Evolutionary conservation across 1,140 invertebrate species (phyloP).

Genomic region (Protaetia brevitarsis): DNA sequence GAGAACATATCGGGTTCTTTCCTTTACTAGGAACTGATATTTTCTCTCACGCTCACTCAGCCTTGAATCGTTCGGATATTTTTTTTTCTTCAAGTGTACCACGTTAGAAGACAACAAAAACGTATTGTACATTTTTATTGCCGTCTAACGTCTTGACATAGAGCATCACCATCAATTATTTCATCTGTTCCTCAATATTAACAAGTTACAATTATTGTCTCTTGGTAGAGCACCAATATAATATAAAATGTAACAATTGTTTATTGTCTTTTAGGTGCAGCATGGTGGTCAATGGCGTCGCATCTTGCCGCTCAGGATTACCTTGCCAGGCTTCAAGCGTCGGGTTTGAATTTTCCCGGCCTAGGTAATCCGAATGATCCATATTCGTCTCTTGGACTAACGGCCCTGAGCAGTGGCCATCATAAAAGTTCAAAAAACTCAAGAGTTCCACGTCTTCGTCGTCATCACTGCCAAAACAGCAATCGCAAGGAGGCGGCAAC

Average conservation of each 20-base stretch:
- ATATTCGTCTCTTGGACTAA: slow-evolving; percentile 53
- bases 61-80: no score
- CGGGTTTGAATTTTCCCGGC: slow-evolving; percentile 64
- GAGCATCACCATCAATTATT: no score
- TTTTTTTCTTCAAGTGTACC: no score
- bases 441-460: slow-evolving; percentile 31
- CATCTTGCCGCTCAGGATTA: slow-evolving; percentile 83
- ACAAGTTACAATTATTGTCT: neutral
- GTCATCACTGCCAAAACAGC: slow-evolving; percentile 35
- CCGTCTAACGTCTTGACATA: no score
- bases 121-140: no score
- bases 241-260: neutral
- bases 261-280: slow-evolving; percentile 58
- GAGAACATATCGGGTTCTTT: no score
- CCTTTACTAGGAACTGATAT: no score
- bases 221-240: neutral
- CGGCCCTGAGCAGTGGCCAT: slow-evolving; percentile 41
- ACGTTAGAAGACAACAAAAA: no score
- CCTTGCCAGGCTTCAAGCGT: slow-evolving; percentile 72
- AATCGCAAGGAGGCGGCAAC: neutral
- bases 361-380: slow-evolving; percentile 49
- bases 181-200: no score
- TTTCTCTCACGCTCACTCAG: no score
- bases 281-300: slow-evolving; percentile 86
- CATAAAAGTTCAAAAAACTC: slow-evolving; percentile 45